Conservation (phyloP, 2,888 invertebrate species). For the Lasius fuliginosus region DNA sequence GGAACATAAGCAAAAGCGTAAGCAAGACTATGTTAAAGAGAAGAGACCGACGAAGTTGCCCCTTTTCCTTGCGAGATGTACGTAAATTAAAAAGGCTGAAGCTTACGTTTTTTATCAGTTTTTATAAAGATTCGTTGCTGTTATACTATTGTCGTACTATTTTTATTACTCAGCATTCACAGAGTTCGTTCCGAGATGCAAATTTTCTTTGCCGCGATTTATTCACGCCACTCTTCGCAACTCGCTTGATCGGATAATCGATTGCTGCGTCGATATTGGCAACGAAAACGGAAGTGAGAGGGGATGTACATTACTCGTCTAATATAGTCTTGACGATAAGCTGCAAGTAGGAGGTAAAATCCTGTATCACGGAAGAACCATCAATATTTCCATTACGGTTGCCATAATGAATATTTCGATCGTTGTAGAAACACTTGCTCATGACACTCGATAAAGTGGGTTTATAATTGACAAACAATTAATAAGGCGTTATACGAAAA, state of each 20-base stretch:
- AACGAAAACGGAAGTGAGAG: slow-evolving; percentile 7
- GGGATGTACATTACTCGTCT: slow-evolving; percentile 7
- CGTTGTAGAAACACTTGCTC: background rate
- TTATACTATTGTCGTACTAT: background rate
- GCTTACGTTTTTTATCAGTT: slow-evolving; percentile 5
- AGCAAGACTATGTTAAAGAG: slow-evolving; percentile 1
- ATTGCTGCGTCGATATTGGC: slow-evolving; percentile 10
- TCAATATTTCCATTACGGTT: background rate
- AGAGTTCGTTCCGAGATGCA: slow-evolving; percentile 12
- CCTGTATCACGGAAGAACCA: background rate
- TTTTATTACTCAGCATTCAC: background rate
- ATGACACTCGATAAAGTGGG: background rate
- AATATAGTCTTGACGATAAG: background rate
- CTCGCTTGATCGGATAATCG: slow-evolving; percentile 30
- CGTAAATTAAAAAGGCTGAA: background rate
- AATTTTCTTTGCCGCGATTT: slow-evolving; percentile 35
- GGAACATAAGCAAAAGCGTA: background rate
- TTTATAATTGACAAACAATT: background rate
- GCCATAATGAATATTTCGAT: background rate
- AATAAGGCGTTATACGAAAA: background rate
- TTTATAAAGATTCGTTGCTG: background rate
- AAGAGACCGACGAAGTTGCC: background rate
- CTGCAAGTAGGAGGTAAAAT: slow-evolving; percentile 13
- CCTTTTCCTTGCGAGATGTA: background rate
- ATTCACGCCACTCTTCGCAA: slow-evolving; percentile 11